Evolutionary conservation across 1,140 invertebrate species (phyloP).

Genomic region (Trachymyrmex septentrionalis): DNA sequence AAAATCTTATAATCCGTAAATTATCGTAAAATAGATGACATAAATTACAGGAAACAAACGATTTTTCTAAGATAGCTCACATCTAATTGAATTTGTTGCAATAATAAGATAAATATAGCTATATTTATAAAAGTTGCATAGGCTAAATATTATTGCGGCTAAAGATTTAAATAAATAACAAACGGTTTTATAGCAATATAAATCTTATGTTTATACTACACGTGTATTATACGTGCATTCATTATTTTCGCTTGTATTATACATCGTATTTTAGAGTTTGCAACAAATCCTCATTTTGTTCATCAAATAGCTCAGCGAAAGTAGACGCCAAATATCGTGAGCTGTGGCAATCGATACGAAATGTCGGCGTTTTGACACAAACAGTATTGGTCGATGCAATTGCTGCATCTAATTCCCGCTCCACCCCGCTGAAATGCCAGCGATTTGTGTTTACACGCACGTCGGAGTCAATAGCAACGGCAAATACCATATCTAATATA

Average conservation of each 20-base stretch:
- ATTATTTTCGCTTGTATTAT: neutral
- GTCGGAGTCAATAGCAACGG: constrained; percentile 60
- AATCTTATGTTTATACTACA: neutral
- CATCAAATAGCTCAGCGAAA: constrained; percentile 8
- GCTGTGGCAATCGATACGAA: constrained; percentile 21
- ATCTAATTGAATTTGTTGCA: neutral
- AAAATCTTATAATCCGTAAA: neutral
- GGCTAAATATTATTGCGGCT: neutral
- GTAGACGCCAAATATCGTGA: constrained; percentile 28
- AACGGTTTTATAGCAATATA: neutral
- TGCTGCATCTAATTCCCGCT: constrained; percentile 54
- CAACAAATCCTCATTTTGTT: constrained; percentile 13
- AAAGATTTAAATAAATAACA: constrained; percentile 2
- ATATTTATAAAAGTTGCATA: neutral
- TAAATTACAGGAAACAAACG: neutral
- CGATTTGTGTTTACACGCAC: constrained; percentile 60
- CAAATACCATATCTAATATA: constrained; percentile 63
- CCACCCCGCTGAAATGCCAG: constrained; percentile 28
- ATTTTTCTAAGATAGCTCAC: neutral
- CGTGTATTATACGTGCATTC: neutral
- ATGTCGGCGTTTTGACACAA: constrained; percentile 53
- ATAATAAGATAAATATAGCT: constrained; percentile 1
- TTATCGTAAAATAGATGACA: neutral
- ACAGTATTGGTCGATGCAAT: constrained; percentile 52
- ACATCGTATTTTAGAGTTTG: neutral